A percentile compares a stretch with the other conserved stretches of the same genome.
Evolutionary conservation across 1,140 invertebrate species (phyloP).

Genomic region (Drosophila auraria): DNA sequence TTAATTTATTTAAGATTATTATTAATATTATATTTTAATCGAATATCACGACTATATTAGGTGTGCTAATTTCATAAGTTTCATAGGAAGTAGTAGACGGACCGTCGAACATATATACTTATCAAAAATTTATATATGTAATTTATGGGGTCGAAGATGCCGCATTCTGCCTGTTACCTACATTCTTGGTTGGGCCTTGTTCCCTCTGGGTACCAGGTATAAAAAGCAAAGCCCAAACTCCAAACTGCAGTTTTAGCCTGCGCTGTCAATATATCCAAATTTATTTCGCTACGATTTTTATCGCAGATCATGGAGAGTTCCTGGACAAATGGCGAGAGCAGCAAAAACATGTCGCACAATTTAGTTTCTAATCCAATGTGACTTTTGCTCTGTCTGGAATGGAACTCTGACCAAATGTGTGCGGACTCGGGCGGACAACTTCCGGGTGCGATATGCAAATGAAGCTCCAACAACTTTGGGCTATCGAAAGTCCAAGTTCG

Average conservation of each 20-base stretch:
- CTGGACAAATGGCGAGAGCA: neutral
- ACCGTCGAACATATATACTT: no score
- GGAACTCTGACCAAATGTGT: constrained; percentile 34
- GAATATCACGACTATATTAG: no score
- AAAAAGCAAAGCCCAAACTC: neutral
- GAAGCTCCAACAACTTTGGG: constrained; percentile 50
- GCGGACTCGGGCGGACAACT: constrained; percentile 38
- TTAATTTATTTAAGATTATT: no score
- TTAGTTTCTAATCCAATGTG: constrained; percentile 59
- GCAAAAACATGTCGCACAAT: constrained; percentile 42
- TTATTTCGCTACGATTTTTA: constrained; percentile 55
- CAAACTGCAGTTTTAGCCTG: no score
- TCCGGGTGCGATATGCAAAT: constrained; percentile 56
- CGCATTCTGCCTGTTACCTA: no score
- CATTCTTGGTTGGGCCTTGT: no score
- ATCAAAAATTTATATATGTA: no score
- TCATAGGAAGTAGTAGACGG: no score
- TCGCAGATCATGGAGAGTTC: neutral
- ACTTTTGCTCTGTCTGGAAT: constrained; percentile 45
- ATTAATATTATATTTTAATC: no score
- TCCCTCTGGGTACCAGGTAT: no score
- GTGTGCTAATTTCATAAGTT: no score
- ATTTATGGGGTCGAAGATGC: no score
- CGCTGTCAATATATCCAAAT: constrained; percentile 35
- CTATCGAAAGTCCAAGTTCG: constrained; percentile 53